These are phyloP conservation scores for Spondyliosoma cantharus DNA, from an alignment of 2,797 vertebrate species.

Conservation along the genomic window DNA sequence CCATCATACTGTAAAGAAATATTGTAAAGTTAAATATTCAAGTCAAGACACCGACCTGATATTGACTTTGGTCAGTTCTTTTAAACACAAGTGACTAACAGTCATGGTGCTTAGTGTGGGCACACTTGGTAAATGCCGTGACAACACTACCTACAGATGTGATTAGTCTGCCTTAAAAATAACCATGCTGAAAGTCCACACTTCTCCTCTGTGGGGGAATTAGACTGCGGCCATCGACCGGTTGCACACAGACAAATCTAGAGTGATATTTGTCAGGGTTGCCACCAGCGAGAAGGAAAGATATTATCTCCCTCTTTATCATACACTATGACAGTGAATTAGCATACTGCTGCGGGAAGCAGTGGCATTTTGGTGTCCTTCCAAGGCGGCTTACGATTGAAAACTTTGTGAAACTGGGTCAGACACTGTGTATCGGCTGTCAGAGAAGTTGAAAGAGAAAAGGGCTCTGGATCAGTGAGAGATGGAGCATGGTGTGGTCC, in stretches of 20 bases:
- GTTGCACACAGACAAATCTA: background rate
- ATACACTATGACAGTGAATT: slow-evolving; percentile 56
- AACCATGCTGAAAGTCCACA: slow-evolving; percentile 22
- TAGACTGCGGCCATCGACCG: background rate
- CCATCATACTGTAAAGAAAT: slow-evolving; percentile 9
- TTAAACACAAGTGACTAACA: background rate
- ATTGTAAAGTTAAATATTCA: background rate
- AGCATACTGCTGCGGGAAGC: slow-evolving; percentile 49
- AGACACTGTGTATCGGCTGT: slow-evolving; percentile 53
- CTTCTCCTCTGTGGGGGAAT: slow-evolving; percentile 28
- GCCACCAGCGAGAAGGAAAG: slow-evolving; percentile 38
- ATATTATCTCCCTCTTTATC: slow-evolving; percentile 66
- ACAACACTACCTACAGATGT: slow-evolving; percentile 19
- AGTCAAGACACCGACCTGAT: slow-evolving; percentile 2
- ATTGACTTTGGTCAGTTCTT: background rate
- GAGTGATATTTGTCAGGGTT: slow-evolving; percentile 46
- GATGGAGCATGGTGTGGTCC: slow-evolving; percentile 28
- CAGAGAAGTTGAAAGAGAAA: slow-evolving; percentile 46
- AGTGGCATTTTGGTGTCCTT: slow-evolving; percentile 65
- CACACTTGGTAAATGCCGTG: background rate
- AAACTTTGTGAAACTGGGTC: slow-evolving; percentile 71
- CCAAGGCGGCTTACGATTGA: slow-evolving; percentile 40
- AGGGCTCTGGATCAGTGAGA: slow-evolving; percentile 41
- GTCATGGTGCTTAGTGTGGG: background rate
- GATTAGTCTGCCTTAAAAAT: slow-evolving; percentile 42